These are phyloP conservation scores for Coregonus ussuriensis DNA, from an alignment of 2,797 vertebrate species.

Conservation along the genomic window DNA sequence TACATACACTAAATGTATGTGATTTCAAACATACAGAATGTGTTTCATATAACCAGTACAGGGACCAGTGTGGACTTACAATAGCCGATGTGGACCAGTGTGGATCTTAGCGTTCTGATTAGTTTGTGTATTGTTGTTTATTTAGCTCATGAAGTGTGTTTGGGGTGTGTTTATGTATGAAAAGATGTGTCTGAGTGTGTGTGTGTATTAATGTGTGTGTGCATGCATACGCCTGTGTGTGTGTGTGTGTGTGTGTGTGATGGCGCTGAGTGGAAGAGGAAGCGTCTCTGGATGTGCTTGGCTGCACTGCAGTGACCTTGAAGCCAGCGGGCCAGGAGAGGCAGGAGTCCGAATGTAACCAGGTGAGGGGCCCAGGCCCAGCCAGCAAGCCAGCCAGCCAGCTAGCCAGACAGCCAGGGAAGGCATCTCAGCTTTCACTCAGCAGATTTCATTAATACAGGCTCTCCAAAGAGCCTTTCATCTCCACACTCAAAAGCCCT, in stretches of 20 bases:
- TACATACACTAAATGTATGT: not conserved
- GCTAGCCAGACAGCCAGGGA: not conserved
- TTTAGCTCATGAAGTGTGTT: conserved; percentile 2
- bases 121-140: conserved; percentile 9
- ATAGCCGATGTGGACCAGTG: not conserved
- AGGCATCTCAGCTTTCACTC: conserved; percentile 41
- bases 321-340: conserved; percentile 12
- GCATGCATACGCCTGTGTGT: conserved; percentile 22
- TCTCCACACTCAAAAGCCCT: conserved; percentile 63
- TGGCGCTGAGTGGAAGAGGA: conserved; percentile 15
- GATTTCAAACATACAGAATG: not conserved
- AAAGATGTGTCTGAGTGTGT: conserved; percentile 36
- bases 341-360: conserved; percentile 36
- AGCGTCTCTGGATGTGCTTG: conserved; percentile 1
- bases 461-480: conserved; percentile 76
- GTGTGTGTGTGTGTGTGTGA: conserved; percentile 27
- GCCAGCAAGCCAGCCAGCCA: not conserved
- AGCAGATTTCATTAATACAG: conserved; percentile 78
- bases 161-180: conserved; percentile 31
- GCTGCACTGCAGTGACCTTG: conserved; percentile 43
- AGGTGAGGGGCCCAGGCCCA: conserved; percentile 45
- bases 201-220: conserved; percentile 35
- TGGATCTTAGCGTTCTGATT: conserved; percentile 13
- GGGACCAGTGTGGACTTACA: not conserved
- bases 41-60: not conserved